Evolutionary conservation across 2,888 invertebrate species (phyloP).

Genomic region (Sphinx pinastri): DNA sequence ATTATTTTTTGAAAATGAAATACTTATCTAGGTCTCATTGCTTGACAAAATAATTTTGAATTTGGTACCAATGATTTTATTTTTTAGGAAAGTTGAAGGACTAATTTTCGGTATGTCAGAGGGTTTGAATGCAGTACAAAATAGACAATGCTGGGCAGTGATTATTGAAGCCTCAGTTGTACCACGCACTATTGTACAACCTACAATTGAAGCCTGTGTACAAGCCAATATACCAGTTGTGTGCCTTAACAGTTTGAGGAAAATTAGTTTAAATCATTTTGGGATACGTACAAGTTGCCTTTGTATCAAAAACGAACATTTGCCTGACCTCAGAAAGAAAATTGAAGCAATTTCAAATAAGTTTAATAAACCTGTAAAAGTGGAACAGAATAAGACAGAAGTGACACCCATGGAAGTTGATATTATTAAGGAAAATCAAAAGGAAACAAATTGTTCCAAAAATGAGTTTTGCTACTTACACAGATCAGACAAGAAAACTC

Average conservation of each 20-base stretch:
- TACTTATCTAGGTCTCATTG: no score
- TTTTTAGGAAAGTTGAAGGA: constrained; percentile 67
- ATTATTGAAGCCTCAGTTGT: constrained; percentile 71
- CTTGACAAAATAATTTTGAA: no score
- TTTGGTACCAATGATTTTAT: constrained; percentile 8
- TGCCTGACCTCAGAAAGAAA: constrained; percentile 49
- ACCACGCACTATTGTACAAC: constrained; percentile 70
- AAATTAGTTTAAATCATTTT: constrained; percentile 54
- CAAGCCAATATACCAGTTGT: constrained; percentile 59
- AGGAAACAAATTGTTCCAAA: constrained; percentile 18
- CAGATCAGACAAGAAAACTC: constrained; percentile 61
- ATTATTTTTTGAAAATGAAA: no score
- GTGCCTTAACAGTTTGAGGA: constrained; percentile 66
- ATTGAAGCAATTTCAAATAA: constrained; percentile 51
- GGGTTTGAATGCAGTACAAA: constrained; percentile 54
- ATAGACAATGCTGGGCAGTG: constrained; percentile 59
- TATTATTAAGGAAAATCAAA: constrained; percentile 15
- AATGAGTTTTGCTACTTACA: constrained; percentile 57
- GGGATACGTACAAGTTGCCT: constrained; percentile 74
- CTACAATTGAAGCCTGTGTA: constrained; percentile 64
- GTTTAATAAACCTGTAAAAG: constrained; percentile 38
- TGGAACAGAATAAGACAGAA: constrained; percentile 28
- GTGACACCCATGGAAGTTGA: constrained; percentile 37
- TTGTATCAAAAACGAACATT: constrained; percentile 56
- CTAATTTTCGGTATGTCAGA: constrained; percentile 72